Base-by-base conservation (phyloP, 1,140 invertebrate species). In the Trichomalopsis sarcophagae region DNA sequence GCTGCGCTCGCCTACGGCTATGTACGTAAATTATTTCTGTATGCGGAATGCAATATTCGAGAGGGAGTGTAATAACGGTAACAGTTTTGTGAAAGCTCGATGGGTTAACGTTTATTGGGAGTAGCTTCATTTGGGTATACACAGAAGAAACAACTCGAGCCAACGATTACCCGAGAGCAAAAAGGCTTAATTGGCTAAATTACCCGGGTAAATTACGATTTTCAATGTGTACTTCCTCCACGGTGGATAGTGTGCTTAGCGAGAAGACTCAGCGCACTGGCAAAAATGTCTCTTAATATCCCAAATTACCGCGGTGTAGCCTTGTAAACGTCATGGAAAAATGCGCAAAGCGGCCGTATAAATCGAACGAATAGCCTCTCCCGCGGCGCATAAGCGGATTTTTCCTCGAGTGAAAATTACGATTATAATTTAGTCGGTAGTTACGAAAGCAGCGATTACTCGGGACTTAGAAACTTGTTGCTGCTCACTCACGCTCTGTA, bases 401-500 rank as follows among this genome's bases (percentile, higher is more conserved):
- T 83, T 77, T 76, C 11, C 27, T 6, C 40, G 27, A 68, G 44
- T 33, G 30, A 44, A 77, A 71, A 83, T 83, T 77, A 6, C 81
- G 23, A 83, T 83, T 83, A 83, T 83, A 76, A 83, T 77, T 83
- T 77, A 68, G 7, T 23, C 36, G 55, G 73, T 83, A 83, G 81
- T 83, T 83, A 76, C 55, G 23, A 77, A 68, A 55, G n/a, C 36
- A 27, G 50, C 68, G 5, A 83, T 83, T 83, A 77, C 50, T 62
- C 55, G 55, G 13, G 10, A 62, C 40, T 83, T 77, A 83, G 80
- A 83, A 83, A 83, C 81, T 82, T 83, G 81, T 83, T 76, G 81
- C 81, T 68, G 23, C 47, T 27, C 23, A 27, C 33, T 33, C 17
- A 6, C 44, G 50, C 40, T 30, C 40, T 33, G 9, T 7, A 44